Evolutionary conservation across 2,113 vertebrate genomes (phyloP).

Genomic region (Aviceda subcristata): DNA sequence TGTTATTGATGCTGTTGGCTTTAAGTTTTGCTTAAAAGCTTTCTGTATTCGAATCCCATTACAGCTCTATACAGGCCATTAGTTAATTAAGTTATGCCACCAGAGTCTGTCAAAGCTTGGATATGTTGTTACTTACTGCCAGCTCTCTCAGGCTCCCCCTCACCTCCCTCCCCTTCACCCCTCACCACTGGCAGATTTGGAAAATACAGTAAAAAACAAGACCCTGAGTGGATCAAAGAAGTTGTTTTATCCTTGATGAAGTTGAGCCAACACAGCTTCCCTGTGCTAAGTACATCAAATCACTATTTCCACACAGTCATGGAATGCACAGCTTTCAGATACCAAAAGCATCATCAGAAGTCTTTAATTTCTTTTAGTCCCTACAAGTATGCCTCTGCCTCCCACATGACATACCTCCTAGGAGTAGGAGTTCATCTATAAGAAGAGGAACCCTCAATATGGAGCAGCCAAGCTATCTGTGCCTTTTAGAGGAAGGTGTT

Average conservation of each 20-base stretch:
- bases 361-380: neutral
- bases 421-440: neutral
- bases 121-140: constrained; percentile 30
- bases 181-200: neutral
- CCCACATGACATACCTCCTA: neutral
- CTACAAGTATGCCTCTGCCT: neutral
- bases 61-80: constrained; percentile 59
- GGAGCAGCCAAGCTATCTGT: neutral
- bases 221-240: neutral
- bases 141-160: neutral
- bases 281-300: neutral
- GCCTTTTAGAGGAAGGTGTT: neutral
- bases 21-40: constrained; percentile 64
- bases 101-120: constrained; percentile 31
- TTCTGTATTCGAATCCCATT: constrained; percentile 52
- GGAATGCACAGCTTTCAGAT: neutral
- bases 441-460: neutral
- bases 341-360: neutral
- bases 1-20: constrained; percentile 52
- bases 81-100: constrained; percentile 71
- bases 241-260: neutral
- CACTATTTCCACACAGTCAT: neutral
- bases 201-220: neutral
- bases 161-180: neutral
- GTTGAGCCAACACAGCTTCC: neutral